Base-by-base conservation (phyloP, 1,140 invertebrate species). In the Neotoxoptera formosana region DNA sequence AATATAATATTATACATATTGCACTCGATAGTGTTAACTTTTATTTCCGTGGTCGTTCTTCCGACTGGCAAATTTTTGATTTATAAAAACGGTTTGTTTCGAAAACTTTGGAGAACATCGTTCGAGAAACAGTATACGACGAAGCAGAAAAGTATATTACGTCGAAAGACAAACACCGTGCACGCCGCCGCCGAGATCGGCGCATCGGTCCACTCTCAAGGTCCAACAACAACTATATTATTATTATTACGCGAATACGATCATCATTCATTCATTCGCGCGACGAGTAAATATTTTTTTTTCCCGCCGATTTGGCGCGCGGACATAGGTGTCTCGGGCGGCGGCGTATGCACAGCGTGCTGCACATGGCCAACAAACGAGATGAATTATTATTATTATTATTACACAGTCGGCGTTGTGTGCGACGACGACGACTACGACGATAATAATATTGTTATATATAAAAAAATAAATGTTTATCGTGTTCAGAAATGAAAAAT, bases 231-330 rank as follows among this genome's bases (percentile, higher is more conserved):
- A 76, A 76, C 84, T 25, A 48, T 86, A 86, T 25, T 48, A 21
- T 53, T 53, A 53, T 53, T 53, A 53, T 23, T 7, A 23, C 21
- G 14, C 7, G 14, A 51, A 48, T 48, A n/a, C 60, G 36, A 76
- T 9, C 47, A 91, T 60, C 41, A 47, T 30, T 86, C 84, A n/a
- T 88, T 88, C 86, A 88, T 88, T 88, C 86, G 21, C 47, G 8
- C 47, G 47, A 88, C 86, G 47, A 21, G 86, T 47, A n/a, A 88
- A 88, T n/a, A n/a, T n/a, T n/a, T n/a, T 88, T 88, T 86, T 51
- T 51, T 34, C 30, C n/a, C 86, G 86, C 45, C 30, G 84, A 30
- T 88, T 88, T 88, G 86, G 45, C 86, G 45, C 86, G 47, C n/a
- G n/a, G n/a, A n/a, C 34, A 48, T 48, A 51, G 86, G 30, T 88